Conservation (phyloP, 2,888 invertebrate species). For the Phorcus lineatus region DNA sequence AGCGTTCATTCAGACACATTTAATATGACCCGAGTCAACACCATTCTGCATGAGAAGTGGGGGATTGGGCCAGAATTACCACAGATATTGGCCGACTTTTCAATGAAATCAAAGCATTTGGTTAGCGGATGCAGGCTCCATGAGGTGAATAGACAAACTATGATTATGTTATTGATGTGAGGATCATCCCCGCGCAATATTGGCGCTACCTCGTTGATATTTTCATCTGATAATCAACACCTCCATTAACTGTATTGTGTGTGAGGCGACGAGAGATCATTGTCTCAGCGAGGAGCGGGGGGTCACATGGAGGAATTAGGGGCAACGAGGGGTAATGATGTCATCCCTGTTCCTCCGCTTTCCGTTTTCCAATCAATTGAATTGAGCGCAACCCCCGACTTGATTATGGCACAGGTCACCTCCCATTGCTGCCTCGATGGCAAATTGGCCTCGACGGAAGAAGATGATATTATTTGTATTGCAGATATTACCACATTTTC, state of each 20-base stretch:
- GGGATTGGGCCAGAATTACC: conserved; percentile 12
- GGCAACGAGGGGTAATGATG: conserved; percentile 21
- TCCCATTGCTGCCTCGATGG: not conserved
- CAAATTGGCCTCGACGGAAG: conserved; percentile 4
- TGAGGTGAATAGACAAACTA: conserved; percentile 27
- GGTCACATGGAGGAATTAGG: not conserved
- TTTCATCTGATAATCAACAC: conserved; percentile 38
- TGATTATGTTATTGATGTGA: conserved; percentile 33
- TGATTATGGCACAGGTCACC: not conserved
- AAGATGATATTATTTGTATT: conserved; percentile 2
- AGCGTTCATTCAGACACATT: not conserved
- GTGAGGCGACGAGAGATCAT: conserved; percentile 28
- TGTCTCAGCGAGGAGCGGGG: conserved; percentile 18
- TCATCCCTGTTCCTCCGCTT: conserved; percentile 22
- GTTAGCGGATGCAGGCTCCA: not conserved
- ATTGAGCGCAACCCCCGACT: not conserved
- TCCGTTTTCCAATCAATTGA: conserved; percentile 27
- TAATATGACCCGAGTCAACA: not conserved
- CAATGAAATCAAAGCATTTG: conserved; percentile 23
- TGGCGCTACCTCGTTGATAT: conserved; percentile 28
- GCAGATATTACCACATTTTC: conserved; percentile 7
- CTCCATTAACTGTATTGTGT: conserved; percentile 37
- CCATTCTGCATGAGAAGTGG: conserved; percentile 8
- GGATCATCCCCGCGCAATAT: conserved; percentile 19
- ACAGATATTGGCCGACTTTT: conserved; percentile 6